Evolutionary conservation across 2,888 invertebrate species (phyloP).

Genomic region (Nomada goodeniana): DNA sequence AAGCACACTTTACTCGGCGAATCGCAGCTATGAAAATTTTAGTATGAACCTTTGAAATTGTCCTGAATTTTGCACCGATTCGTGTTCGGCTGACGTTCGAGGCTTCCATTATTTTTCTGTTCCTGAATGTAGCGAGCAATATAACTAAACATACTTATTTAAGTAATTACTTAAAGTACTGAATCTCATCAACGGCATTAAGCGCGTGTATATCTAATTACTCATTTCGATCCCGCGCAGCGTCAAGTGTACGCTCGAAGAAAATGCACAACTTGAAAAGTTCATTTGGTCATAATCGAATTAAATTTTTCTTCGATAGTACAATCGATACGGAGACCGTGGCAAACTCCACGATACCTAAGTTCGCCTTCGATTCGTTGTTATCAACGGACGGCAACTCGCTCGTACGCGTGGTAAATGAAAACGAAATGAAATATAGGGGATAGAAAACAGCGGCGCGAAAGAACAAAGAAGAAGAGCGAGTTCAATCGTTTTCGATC

Average conservation of each 20-base stretch:
- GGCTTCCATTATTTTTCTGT: conserved; percentile 54
- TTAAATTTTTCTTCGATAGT: conserved; percentile 10
- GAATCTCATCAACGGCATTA: conserved; percentile 68
- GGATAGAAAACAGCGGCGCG: conserved; percentile 13
- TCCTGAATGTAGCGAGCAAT: conserved; percentile 79
- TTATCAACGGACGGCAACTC: conserved; percentile 60
- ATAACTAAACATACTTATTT: conserved; percentile 67
- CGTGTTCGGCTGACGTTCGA: conserved; percentile 38
- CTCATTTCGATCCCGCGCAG: conserved; percentile 55
- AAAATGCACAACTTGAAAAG: background rate
- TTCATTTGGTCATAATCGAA: background rate
- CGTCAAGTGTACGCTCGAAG: conserved; percentile 44
- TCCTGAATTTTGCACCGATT: background rate
- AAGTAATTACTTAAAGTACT: conserved; percentile 44
- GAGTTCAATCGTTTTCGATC: conserved; percentile 29
- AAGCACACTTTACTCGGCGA: background rate
- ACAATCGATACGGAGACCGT: conserved; percentile 56
- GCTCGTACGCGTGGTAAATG: conserved; percentile 38
- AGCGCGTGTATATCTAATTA: conserved; percentile 57
- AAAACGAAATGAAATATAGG: background rate
- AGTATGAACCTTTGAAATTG: background rate
- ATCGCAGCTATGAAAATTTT: background rate
- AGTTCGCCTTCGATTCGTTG: conserved; percentile 33
- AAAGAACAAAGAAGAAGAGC: conserved; percentile 2
- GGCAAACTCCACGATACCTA: conserved; percentile 64